phyloP scores from a whole-genome alignment of 1,140 invertebrate species.

The Anadara kagoshimensis region DNA sequence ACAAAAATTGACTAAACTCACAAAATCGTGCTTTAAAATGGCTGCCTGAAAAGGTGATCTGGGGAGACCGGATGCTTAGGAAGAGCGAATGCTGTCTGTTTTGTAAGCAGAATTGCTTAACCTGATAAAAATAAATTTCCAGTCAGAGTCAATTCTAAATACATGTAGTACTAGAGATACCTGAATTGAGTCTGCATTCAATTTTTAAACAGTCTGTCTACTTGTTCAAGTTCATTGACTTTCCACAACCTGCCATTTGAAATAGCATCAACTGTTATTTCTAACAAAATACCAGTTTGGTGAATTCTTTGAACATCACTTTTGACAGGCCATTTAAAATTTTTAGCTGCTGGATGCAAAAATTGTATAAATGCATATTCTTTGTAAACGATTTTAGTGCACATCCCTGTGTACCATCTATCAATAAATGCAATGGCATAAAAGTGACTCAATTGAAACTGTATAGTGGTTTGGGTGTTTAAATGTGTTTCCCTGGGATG shows the following conservation, averaged over 20 bases:
- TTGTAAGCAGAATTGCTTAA: too few species aligned
- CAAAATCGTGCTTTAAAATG: too few species aligned
- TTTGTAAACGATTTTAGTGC: not conserved
- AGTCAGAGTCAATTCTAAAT: too few species aligned
- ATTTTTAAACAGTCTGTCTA: too few species aligned
- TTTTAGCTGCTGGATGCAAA: not conserved
- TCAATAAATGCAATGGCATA: slow-evolving; percentile 1
- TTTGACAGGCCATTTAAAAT: not conserved
- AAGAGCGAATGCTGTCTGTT: too few species aligned
- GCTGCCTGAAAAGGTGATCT: too few species aligned
- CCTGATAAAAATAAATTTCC: too few species aligned
- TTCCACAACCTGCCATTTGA: slow-evolving; percentile 1
- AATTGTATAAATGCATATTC: not conserved
- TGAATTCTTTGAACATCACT: not conserved
- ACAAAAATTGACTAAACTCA: too few species aligned
- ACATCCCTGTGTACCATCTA: not conserved
- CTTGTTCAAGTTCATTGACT: too few species aligned
- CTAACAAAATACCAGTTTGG: not conserved
- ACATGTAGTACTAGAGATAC: too few species aligned
- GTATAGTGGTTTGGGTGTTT: not conserved
- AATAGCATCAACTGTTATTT: not conserved
- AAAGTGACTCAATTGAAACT: not conserved
- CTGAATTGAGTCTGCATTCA: too few species aligned
- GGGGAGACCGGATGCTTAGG: too few species aligned
- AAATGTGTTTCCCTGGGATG: not conserved